Conservation (phyloP, 2,888 invertebrate genomes). For the Spisula subtruncata region DNA sequence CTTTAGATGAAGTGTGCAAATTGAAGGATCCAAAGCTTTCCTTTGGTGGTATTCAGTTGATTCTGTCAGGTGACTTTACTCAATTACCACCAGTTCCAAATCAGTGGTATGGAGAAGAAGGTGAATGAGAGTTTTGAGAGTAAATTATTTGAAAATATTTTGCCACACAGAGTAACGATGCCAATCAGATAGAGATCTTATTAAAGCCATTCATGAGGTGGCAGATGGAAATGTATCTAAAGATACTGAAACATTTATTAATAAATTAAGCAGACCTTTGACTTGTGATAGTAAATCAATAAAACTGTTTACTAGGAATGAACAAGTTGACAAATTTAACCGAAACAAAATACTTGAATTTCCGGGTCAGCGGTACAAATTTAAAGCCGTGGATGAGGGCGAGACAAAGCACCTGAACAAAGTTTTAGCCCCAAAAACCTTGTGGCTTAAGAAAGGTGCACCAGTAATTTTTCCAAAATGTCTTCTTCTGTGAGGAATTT, state of each 20-base stretch:
- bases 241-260: constrained; percentile 32
- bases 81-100: constrained; percentile 54
- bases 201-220: constrained; percentile 43
- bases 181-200: constrained; percentile 20
- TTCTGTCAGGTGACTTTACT: constrained; percentile 45
- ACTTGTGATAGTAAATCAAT: neutral
- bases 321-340: too few relatives aligned
- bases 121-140: constrained; percentile 41
- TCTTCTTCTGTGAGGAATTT: too few relatives aligned
- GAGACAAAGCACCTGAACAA: too few relatives aligned
- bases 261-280: constrained; percentile 40
- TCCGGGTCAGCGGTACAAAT: too few relatives aligned
- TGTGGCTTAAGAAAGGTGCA: too few relatives aligned
- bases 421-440: too few relatives aligned
- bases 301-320: too few relatives aligned
- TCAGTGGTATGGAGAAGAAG: constrained; percentile 23
- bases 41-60: constrained; percentile 47
- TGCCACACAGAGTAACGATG: constrained; percentile 32
- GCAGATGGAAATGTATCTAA: constrained; percentile 35
- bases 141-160: neutral
- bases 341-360: too few relatives aligned
- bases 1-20: constrained; percentile 25
- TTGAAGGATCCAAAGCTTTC: neutral
- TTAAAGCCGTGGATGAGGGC: too few relatives aligned
- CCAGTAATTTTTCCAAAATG: too few relatives aligned